Conservation (phyloP, 53 echinoderm and acorn worm species). For the Paracentrotus lividus region DNA sequence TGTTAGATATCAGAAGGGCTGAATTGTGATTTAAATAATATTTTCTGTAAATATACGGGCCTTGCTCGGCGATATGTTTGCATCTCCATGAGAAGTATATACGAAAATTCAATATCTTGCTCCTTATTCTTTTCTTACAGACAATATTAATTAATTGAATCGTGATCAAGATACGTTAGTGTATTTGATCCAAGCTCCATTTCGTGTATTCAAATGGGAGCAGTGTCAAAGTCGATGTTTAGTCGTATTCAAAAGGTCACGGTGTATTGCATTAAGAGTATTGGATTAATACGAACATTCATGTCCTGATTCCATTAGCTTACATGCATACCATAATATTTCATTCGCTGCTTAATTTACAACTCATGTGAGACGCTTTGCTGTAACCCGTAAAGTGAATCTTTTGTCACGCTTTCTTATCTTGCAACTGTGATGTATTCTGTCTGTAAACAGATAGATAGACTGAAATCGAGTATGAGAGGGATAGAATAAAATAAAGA, state of each 20-base stretch:
- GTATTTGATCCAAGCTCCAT: background rate
- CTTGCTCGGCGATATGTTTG: conserved; percentile 51
- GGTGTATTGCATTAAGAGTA: background rate
- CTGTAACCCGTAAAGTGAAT: conserved; percentile 28
- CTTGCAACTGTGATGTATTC: conserved; percentile 17
- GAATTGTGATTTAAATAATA: conserved; percentile 37
- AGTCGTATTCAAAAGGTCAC: conserved; percentile 8
- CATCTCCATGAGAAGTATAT: background rate
- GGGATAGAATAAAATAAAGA: background rate
- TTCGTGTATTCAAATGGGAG: background rate
- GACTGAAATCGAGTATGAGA: too few relatives aligned
- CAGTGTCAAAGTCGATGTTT: background rate
- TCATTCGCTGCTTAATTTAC: conserved; percentile 1
- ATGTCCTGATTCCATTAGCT: conserved; percentile 23
- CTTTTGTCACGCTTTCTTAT: background rate
- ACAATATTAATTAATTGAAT: conserved; percentile 20
- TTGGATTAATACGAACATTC: background rate
- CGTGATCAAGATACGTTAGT: background rate
- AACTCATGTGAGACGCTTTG: background rate
- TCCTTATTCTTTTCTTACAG: conserved; percentile 2
- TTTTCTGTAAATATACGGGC: too few relatives aligned
- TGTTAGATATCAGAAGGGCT: conserved; percentile 37
- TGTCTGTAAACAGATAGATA: too few relatives aligned
- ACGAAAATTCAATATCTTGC: background rate
- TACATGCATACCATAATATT: conserved; percentile 31